Base-by-base conservation (phyloP, 2,113 vertebrate genomes). In the Thryonomys swinderianus region DNA sequence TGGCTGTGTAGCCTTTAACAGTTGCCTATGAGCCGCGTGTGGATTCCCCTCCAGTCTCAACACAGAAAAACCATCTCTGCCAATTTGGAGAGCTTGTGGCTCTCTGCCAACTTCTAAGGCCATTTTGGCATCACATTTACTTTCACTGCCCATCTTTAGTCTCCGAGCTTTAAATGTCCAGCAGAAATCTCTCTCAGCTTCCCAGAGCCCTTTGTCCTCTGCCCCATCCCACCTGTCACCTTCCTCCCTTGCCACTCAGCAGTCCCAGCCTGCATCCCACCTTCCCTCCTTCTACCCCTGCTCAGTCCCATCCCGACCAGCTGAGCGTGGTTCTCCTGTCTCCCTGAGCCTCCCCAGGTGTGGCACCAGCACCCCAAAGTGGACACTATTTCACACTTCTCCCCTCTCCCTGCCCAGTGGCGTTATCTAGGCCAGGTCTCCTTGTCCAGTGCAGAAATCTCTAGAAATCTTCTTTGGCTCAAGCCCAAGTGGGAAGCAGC, bases 381-480 rank as follows among this genome's bases (percentile, higher is more conserved):
- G 71, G 30, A 9, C 20, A 45, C 53, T 81, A 53, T 83, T 90
- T 79, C 17, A 78, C 40, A 45, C 34, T 25, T 61, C 34, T 45
- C 34, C n/a, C 42, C 20, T 18, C 59, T 82, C 42, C 9, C 9
- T 1, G 5, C 57, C 51, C 55, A 32, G 30, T 32, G 64, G 61
- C 48, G 62, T 81, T 37, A 93, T 64, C 85, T 32, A 89, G 88
- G 62, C 34, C 53, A 91, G 51, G 51, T 78, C 59, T 89, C 73
- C 80, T 48, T 73, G 20, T 86, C 61, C 37, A n/a, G 32, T 17
- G 45, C 10, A 91, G 80, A 93, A 61, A 81, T 64, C 48, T 40
- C 66, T 21, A 34, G 14, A 23, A 48, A 48, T 32, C 73, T 85
- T 83, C 40, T 3, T 53, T 30, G 14, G 12, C 10, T 69, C 66